Evolutionary conservation across 2,113 vertebrate species (phyloP).

Genomic region (Hemiscyllium ocellatum): DNA sequence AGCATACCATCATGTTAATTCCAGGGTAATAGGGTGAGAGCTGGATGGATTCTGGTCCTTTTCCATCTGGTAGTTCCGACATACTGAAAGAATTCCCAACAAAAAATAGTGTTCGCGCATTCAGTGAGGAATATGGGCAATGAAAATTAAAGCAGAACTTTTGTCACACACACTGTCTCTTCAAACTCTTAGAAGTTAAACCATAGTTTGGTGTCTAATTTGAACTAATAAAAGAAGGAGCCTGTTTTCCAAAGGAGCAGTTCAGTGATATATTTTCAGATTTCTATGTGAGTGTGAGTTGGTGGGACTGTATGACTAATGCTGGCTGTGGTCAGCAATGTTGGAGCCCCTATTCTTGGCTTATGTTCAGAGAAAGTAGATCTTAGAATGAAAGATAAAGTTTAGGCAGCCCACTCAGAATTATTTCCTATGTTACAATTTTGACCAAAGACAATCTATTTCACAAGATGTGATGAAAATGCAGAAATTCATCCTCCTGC

Average conservation of each 20-base stretch:
- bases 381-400: background rate
- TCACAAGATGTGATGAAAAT: background rate
- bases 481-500: too few species aligned
- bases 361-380: background rate
- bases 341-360: background rate
- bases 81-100: background rate
- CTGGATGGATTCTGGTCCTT: background rate
- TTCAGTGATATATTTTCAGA: too few species aligned
- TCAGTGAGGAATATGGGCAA: background rate
- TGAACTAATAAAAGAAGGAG: background rate
- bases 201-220: background rate
- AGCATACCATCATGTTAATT: too few species aligned
- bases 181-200: background rate
- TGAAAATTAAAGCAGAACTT: background rate
- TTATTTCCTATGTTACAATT: background rate
- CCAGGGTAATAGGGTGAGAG: background rate
- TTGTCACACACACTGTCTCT: background rate
- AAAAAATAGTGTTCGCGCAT: background rate
- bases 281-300: background rate
- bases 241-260: background rate
- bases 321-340: background rate
- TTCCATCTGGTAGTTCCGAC: background rate
- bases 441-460: background rate
- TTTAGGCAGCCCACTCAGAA: background rate
- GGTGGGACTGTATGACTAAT: background rate